Base-by-base conservation (phyloP, 2,888 invertebrate species). In the Microctonus brassicae region DNA sequence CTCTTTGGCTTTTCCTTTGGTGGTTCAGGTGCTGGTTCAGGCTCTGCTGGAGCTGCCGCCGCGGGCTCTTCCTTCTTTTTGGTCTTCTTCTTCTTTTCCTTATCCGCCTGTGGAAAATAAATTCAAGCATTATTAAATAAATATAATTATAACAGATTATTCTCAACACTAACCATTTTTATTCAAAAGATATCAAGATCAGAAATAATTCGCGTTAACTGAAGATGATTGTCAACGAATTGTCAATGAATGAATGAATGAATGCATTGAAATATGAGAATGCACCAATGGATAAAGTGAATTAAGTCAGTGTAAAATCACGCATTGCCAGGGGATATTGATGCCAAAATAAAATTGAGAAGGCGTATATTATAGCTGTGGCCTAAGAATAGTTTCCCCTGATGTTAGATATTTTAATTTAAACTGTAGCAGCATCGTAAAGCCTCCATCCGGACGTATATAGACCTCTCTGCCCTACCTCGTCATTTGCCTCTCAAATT, bases 41-140 rank as follows among this genome's bases (percentile, higher is more conserved):
- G 91, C 74, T 93, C 93, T 78, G 93, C 93, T 78, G 93, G 92
- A 81, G 92, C 92, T 80, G 90, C 91, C 87, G 92, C 91, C 89
- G 91, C 92, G 5, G 73, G 75, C n/a, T 78, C 80, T 90, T 94
- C 95, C 93, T 93, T 93, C 85, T 82, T 87, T 78, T 83, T 87
- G 73, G 83, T 84, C 83, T 93, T 94, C 90, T 95, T 93, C 92
- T 95, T 95, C 93, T 96, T 95, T 90, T 96, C 95, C 90, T 95
- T 95, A 91, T 96, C 95, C 91, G 95, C 96, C 96, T 96, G 81
- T 55, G 81, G 80, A 60, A 69, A 17, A 33, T 63, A 72, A 58
- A 55, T 1, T n/a, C 22, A 17, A 29, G 7, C 34, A 39, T 29
- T 52, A 34, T 5, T 29, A 11, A 58, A 24, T n/a, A 29, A 13